A percentile compares a stretch with the other conserved stretches of the same genome.
phyloP scores from a whole-genome alignment of 2,888 invertebrate species.

The Brenthis hecate region DNA sequence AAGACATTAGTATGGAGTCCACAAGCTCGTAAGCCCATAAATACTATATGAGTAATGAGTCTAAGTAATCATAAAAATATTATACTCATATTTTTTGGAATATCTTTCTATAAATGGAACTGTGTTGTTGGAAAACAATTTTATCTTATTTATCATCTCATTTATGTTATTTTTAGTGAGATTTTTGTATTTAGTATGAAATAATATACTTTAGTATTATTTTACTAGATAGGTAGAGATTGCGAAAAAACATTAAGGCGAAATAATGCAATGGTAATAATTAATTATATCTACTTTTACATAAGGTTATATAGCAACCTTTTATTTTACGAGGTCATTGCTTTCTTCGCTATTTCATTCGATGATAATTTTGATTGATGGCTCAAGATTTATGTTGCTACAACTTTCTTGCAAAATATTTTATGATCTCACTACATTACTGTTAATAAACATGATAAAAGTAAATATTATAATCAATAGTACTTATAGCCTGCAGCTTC shows the following conservation, averaged over 20 bases:
- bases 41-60: conserved; percentile 16
- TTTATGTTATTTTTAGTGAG: too few relatives aligned
- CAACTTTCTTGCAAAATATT: conserved; percentile 39
- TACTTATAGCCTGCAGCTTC: too few relatives aligned
- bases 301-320: neutral
- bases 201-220: too few relatives aligned
- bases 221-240: too few relatives aligned
- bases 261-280: too few relatives aligned
- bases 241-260: too few relatives aligned
- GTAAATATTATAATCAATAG: neutral
- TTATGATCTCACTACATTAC: conserved; percentile 31
- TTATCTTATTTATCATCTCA: too few relatives aligned
- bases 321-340: conserved; percentile 15
- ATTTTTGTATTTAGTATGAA: too few relatives aligned
- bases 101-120: conserved; percentile 3
- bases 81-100: neutral
- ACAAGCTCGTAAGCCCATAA: conserved; percentile 7
- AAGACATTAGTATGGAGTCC: conserved; percentile 15
- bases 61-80: conserved; percentile 14
- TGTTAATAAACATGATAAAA: conserved; percentile 26
- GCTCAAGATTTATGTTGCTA: conserved; percentile 43
- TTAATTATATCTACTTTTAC: too few relatives aligned
- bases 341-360: conserved; percentile 16
- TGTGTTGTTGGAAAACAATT: neutral
- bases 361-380: conserved; percentile 47